Conservation (phyloP, 2,888 invertebrate species). For the Xestia c-nigrum region DNA sequence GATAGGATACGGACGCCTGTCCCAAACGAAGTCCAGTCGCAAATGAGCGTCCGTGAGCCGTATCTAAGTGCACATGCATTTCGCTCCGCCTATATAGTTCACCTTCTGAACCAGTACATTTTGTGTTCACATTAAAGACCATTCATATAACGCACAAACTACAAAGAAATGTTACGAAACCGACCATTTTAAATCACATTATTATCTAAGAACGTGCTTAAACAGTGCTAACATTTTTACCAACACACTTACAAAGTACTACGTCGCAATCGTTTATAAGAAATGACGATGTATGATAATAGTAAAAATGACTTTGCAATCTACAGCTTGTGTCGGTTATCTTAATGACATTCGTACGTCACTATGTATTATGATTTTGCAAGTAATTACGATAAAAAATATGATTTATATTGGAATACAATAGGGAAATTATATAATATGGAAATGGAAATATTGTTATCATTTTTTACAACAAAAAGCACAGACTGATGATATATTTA, state of each 20-base stretch:
- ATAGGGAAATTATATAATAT: not conserved
- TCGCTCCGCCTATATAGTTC: not conserved
- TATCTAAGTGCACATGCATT: not conserved
- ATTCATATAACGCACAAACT: not conserved
- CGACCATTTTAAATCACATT: constrained; percentile 8
- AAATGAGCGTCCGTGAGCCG: not conserved
- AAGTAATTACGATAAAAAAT: constrained; percentile 13
- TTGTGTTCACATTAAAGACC: not conserved
- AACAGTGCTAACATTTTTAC: constrained; percentile 41
- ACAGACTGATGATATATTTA: not conserved
- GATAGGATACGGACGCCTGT: not conserved
- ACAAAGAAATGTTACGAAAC: constrained; percentile 31
- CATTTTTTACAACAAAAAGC: not conserved
- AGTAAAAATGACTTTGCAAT: constrained; percentile 3
- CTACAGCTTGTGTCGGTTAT: constrained; percentile 6
- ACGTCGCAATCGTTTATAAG: not conserved
- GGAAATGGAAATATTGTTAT: not conserved
- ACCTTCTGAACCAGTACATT: not conserved
- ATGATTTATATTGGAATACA: not conserved
- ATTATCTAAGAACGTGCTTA: constrained; percentile 32
- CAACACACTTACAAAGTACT: constrained; percentile 10
- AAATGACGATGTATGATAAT: constrained; percentile 6
- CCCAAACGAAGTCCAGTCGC: not conserved
- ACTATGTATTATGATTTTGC: constrained; percentile 7
- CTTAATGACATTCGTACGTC: not conserved